Evolutionary conservation across 2,113 vertebrate species (phyloP), one percentile per base, ranked within the genome.

Genomic region (Python bivittatus): DNA sequence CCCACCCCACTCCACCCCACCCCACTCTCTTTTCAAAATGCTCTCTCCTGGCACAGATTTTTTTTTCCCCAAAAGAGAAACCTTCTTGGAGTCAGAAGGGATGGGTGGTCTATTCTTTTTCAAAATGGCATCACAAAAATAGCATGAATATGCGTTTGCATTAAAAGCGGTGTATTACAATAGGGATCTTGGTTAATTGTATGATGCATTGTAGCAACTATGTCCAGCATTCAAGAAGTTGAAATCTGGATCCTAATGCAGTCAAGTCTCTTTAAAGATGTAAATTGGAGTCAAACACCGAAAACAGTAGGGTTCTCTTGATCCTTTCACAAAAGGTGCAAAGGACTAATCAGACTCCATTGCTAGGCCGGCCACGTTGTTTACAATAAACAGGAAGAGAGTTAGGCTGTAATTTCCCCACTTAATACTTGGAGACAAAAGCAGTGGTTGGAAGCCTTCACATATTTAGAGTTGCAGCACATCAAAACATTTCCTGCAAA

Each of bases 241-340:
- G 96, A 96, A 96, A 94, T 92, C 58, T 92, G 92, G 93, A 94
- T 95, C 95, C 95, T 96, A 91, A 94, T 96, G 97, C 95, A 96
- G 92, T 94, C 83, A 95, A 96, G 90, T 93, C 95, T 94, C 95
- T 95, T 95, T 97, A 97, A 97, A 97, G 94, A 95, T 72, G 96
- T 92, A 97, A 97, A 97, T 93, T 87, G 57, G 91, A 97, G 88
- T 95, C 90, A 97, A 96, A 96, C 91, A 96, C 94, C 92, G 94
- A 97, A 96, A 97, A 96, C 96, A 96, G 90, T 90, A 95, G 92
- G 95, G 96, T 96, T 96, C 97, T 96, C 94, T 96, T 97, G 97
- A 96, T 94, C 93, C 93, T 96, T 97, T 97, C 97, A 96, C 95
- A 97, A 97, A 97, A 94, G 94, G 94, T 94, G 91, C 93, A 93